phyloP scores from a whole-genome alignment of 2,797 vertebrate species.

The Otus scops region DNA sequence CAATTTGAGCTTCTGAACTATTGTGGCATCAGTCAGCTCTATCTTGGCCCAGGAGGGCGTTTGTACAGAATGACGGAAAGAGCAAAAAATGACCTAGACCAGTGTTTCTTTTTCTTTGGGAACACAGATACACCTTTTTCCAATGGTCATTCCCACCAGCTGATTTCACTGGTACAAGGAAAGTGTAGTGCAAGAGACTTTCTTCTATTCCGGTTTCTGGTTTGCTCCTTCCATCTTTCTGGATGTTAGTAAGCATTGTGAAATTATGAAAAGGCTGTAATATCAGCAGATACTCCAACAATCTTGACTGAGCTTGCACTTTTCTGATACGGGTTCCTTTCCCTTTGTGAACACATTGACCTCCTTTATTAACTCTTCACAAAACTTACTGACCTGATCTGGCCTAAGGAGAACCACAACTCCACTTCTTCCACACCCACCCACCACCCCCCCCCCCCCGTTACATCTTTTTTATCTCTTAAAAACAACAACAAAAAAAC shows the following conservation, averaged over 20 bases:
- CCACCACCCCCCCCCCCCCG: accelerated
- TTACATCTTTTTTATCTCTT: background rate
- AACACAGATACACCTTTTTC: background rate
- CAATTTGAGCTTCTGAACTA: constrained; percentile 56
- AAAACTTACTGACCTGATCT: background rate
- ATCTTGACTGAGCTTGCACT: background rate
- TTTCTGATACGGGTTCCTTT: background rate
- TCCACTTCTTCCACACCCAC: background rate
- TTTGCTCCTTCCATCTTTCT: background rate
- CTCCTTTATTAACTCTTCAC: background rate
- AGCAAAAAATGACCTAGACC: background rate
- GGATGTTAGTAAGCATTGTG: background rate
- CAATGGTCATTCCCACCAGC: background rate
- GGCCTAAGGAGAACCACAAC: background rate
- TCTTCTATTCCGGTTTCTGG: background rate
- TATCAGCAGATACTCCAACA: background rate
- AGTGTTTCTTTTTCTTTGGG: background rate
- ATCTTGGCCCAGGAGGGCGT: background rate
- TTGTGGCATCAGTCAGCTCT: constrained; percentile 29
- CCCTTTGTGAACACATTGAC: background rate
- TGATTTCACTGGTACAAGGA: background rate
- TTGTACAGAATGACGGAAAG: background rate
- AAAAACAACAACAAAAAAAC: background rate
- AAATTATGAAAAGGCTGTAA: background rate
- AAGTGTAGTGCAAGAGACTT: background rate